Evolutionary conservation across 2,888 invertebrate genomes (phyloP), one percentile per base, ranked within the genome.

Genomic region (Trypoxylon attenuatum): DNA sequence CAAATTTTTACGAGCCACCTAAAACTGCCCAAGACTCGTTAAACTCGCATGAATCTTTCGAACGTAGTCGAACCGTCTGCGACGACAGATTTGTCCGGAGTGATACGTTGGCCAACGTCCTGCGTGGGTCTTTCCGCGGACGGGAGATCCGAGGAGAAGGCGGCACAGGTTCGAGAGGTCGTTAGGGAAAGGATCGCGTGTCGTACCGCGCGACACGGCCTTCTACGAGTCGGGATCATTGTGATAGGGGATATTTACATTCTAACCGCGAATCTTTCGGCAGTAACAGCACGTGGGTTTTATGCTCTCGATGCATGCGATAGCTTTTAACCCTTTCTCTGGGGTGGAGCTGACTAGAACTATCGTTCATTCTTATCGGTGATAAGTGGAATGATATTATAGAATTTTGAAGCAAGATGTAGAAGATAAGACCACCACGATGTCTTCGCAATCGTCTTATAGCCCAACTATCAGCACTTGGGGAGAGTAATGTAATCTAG

Each of bases 221-320:
- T 43, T 18, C 22, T 5, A 47, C 21, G 22, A n/a, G n/a, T n/a
- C n/a, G n/a, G n/a, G n/a, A n/a, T n/a, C 50, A 23, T 45, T 45
- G 45, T 53, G 64, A 64, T 65, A 60, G 71, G 45, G 42, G 42
- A 33, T 62, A 67, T 73, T 70, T 70, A 52, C 73, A 67, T 73
- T 67, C 54, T 49, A 19, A 19, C 47, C 29, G 4, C 21, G 58
- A 53, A 57, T 52, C 49, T 33, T 56, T 43, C 18, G 15, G 10
- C 25, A 16, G 25, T 27, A n/a, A n/a, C n/a, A n/a, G n/a, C n/a
- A n/a, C n/a, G 22, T 29, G 15, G 27, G 19, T 56, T 47, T 57
- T 53, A 55, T 33, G 45, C 25, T 15, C 5, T 19, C 13, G 22
- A 21, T n/a, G 25, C 46, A 18, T 27, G 22, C 22, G 33, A 52